Evolutionary conservation across 2,888 invertebrate species (phyloP).

Genomic region (Dasypogon diadema): DNA sequence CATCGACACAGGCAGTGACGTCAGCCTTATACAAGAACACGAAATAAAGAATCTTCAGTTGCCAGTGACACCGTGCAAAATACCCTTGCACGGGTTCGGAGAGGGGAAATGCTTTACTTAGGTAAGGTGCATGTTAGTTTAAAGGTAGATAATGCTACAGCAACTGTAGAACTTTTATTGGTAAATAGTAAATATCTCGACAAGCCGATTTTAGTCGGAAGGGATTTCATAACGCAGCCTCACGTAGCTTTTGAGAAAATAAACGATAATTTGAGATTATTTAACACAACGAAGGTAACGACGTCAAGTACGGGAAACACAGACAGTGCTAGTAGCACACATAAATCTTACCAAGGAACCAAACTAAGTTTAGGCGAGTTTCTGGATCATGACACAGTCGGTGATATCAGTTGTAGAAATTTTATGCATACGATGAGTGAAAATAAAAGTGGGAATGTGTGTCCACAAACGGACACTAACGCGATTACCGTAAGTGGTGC

Average conservation of each 20-base stretch:
- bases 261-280: not conserved
- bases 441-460: too few relatives aligned
- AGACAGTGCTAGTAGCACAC: too few relatives aligned
- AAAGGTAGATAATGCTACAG: not conserved
- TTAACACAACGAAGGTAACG: not conserved
- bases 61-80: not conserved
- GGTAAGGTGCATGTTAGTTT: not conserved
- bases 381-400: too few relatives aligned
- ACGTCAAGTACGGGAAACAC: too few relatives aligned
- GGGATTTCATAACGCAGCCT: not conserved
- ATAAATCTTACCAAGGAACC: too few relatives aligned
- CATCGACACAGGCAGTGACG: not conserved
- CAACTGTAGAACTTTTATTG: not conserved
- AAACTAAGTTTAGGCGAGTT: too few relatives aligned
- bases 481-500: too few relatives aligned
- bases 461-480: too few relatives aligned
- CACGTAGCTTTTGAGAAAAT: not conserved
- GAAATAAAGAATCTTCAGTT: not conserved
- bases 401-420: too few relatives aligned
- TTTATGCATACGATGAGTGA: too few relatives aligned
- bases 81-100: not conserved
- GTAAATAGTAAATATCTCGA: not conserved
- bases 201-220: not conserved
- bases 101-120: not conserved
- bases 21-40: not conserved